Conservation (phyloP, 2,113 vertebrate genomes). For the Oncorhynchus clarkii region DNA sequence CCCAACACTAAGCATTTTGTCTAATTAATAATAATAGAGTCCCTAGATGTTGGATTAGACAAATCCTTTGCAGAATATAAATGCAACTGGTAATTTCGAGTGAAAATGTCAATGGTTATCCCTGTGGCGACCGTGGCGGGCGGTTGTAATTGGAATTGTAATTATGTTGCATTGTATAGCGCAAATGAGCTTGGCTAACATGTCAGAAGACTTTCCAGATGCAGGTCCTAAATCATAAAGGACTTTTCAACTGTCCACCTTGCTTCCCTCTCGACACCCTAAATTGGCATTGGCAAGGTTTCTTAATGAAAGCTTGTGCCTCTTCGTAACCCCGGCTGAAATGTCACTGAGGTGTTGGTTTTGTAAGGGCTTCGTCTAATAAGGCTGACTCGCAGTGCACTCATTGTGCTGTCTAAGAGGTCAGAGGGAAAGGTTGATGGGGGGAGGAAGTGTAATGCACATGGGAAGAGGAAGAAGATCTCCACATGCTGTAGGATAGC, state of each 20-base stretch:
- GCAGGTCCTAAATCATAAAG: constrained; percentile 24
- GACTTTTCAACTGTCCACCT: not conserved
- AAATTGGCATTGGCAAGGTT: no score
- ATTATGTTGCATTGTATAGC: constrained; percentile 47
- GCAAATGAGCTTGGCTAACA: constrained; percentile 42
- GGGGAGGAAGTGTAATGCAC: no score
- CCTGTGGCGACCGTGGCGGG: constrained; percentile 34
- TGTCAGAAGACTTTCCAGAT: constrained; percentile 14
- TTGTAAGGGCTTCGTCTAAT: no score
- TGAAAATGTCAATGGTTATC: constrained; percentile 61
- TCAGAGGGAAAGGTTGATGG: no score
- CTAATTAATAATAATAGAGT: constrained; percentile 60
- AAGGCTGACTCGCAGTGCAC: no score
- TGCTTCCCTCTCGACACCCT: not conserved
- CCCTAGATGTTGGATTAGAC: constrained; percentile 57
- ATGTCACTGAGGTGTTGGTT: no score
- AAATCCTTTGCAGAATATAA: constrained; percentile 53
- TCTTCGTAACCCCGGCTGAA: no score
- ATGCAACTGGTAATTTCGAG: constrained; percentile 39
- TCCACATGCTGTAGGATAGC: no score
- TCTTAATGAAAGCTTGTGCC: no score
- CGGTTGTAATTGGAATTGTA: constrained; percentile 44
- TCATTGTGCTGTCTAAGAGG: no score
- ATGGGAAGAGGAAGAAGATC: no score
- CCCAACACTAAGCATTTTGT: constrained; percentile 59